Evolutionary conservation across 2,888 invertebrate genomes (phyloP), one percentile per base, ranked within the genome.

Genomic region (Endomychus coccineus): DNA sequence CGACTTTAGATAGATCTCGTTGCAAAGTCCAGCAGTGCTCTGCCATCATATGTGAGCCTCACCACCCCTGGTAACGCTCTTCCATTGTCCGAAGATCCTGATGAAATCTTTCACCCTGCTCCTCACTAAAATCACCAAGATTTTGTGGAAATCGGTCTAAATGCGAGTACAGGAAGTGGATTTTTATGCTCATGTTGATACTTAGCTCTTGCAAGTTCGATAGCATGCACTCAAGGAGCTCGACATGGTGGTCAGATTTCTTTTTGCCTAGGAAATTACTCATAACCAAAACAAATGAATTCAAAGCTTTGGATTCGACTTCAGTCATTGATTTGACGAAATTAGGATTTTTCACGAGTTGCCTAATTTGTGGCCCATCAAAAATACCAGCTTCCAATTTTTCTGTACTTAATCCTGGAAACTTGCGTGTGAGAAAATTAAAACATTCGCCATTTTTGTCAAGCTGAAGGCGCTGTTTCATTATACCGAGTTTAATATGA

Each of bases 21-120:
- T 41, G 27, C 11, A 56, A 16, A 15, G 21, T 49, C 53, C 52
- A 58, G 37, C 54, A 54, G 45, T 53, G 58, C 34, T 58, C 57
- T 4, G 51, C 55, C 43, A 56, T 45, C 54, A 58, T 61, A 34
- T 42, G 45, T 19, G 40, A 24, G 39, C 48, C n/a, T n/a, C n/a
- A n/a, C n/a, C n/a, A n/a, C n/a, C n/a, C n/a, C n/a, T n/a, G n/a
- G n/a, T n/a, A n/a, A n/a, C n/a, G n/a, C n/a, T n/a, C n/a, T n/a
- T n/a, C n/a, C n/a, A n/a, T n/a, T n/a, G n/a, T n/a, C n/a, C n/a
- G n/a, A n/a, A n/a, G n/a, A n/a, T n/a, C n/a, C n/a, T n/a, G n/a
- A n/a, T n/a, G n/a, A n/a, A n/a, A n/a, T n/a, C n/a, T n/a, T n/a
- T n/a, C n/a, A n/a, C n/a, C n/a, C n/a, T n/a, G n/a, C n/a, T n/a